phyloP scores from a whole-genome alignment of 2,797 vertebrate genomes.

The Scleropages formosus region DNA sequence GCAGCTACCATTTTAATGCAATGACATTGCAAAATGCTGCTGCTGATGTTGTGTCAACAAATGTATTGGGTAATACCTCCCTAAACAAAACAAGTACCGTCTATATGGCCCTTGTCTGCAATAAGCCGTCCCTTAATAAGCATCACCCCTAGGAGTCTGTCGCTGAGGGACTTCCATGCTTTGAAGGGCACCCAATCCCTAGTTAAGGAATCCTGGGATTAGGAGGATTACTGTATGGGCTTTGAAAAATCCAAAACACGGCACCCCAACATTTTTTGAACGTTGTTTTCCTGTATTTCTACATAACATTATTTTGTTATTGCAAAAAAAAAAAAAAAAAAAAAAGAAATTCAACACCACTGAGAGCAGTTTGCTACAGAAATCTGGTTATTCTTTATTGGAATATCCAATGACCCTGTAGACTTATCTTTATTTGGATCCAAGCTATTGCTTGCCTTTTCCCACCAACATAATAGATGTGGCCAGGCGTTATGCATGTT shows the following conservation, averaged over 20 bases:
- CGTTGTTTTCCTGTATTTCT: no score
- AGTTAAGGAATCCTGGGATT: background rate
- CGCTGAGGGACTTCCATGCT: background rate
- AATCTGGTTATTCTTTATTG: constrained; percentile 37
- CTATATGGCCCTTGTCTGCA: no score
- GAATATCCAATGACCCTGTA: background rate
- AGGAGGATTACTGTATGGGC: background rate
- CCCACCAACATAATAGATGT: constrained; percentile 19
- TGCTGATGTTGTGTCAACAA: no score
- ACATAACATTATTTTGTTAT: no score
- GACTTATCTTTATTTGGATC: constrained; percentile 14
- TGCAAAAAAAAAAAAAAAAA: constrained; percentile 6
- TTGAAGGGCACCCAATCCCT: background rate
- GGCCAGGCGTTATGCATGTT: background rate
- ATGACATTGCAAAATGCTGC: no score
- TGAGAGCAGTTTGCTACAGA: constrained; percentile 35
- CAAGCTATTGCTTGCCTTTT: background rate
- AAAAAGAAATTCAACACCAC: background rate
- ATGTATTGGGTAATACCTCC: no score
- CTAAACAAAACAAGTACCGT: no score
- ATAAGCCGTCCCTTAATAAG: no score
- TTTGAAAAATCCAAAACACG: background rate
- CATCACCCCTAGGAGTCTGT: no score
- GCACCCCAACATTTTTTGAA: no score
- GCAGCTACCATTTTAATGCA: no score